Evolutionary conservation across 2,113 vertebrate genomes (phyloP).

Genomic region (Rynchops niger): DNA sequence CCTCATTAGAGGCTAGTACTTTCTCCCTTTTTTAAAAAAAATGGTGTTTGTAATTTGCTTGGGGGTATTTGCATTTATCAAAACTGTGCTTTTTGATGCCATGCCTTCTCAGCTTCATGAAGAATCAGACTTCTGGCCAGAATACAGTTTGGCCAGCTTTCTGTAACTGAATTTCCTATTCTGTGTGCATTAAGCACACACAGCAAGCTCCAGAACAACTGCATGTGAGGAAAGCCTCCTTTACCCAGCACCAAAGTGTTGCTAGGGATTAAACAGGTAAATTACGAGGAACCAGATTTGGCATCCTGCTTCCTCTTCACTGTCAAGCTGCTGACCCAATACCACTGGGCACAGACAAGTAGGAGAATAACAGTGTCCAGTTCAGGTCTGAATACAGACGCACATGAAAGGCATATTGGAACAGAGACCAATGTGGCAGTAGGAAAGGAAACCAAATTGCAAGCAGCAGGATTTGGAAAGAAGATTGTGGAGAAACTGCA

Average conservation of each 20-base stretch:
- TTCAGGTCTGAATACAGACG: neutral
- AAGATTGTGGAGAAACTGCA: neutral
- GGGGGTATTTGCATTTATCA: neutral
- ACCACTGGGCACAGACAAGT: neutral
- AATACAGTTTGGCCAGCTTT: neutral
- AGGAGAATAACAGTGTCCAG: neutral
- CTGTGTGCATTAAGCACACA: neutral
- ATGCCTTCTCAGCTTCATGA: neutral
- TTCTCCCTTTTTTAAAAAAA: neutral
- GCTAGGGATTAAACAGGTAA: neutral
- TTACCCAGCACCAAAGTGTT: neutral
- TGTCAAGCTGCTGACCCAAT: neutral
- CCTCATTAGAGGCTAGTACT: neutral
- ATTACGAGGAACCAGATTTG: neutral
- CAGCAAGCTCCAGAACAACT: neutral
- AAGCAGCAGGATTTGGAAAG: neutral
- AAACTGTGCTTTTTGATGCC: neutral
- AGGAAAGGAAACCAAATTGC: neutral
- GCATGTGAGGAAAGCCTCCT: neutral
- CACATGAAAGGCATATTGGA: neutral
- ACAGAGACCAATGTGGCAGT: neutral
- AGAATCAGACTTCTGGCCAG: neutral
- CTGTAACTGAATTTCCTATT: neutral
- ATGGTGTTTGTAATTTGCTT: neutral
- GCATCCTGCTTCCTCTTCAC: neutral